Conservation (phyloP, 1,140 invertebrate species). For the Brachionus manjavacas region DNA sequence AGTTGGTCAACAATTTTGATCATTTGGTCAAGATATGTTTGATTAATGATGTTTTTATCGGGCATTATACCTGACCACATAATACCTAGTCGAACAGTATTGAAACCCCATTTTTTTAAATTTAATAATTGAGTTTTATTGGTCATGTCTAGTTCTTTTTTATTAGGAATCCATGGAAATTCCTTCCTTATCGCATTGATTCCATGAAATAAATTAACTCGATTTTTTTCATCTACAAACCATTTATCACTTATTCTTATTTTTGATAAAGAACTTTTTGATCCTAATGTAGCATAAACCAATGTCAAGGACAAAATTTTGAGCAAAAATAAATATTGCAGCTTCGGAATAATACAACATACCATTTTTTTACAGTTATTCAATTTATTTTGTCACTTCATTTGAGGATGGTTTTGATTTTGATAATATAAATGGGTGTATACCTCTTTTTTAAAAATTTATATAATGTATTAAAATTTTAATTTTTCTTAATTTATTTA, state of each 20-base stretch:
- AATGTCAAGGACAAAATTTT: background rate
- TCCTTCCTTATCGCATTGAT: slow-evolving; percentile 47
- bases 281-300: background rate
- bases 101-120: slow-evolving; percentile 38
- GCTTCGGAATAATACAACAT: background rate
- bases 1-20: background rate
- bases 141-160: slow-evolving; percentile 43
- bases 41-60: background rate
- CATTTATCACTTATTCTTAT: slow-evolving; percentile 43
- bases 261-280: slow-evolving; percentile 2
- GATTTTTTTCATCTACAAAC: slow-evolving; percentile 44
- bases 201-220: slow-evolving; percentile 47
- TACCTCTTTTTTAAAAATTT: background rate
- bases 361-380: background rate
- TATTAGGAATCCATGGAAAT: slow-evolving; percentile 47
- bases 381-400: background rate
- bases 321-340: background rate
- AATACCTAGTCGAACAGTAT: slow-evolving; percentile 16
- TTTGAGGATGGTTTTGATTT: background rate
- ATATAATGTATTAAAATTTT: background rate
- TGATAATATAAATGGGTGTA: background rate
- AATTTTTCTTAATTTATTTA: background rate
- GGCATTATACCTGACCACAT: slow-evolving; percentile 40
- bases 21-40: slow-evolving; percentile 16
- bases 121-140: slow-evolving; percentile 40